phyloP scores from a whole-genome alignment of 2,113 vertebrate genomes.

The Platysteira castanea region DNA sequence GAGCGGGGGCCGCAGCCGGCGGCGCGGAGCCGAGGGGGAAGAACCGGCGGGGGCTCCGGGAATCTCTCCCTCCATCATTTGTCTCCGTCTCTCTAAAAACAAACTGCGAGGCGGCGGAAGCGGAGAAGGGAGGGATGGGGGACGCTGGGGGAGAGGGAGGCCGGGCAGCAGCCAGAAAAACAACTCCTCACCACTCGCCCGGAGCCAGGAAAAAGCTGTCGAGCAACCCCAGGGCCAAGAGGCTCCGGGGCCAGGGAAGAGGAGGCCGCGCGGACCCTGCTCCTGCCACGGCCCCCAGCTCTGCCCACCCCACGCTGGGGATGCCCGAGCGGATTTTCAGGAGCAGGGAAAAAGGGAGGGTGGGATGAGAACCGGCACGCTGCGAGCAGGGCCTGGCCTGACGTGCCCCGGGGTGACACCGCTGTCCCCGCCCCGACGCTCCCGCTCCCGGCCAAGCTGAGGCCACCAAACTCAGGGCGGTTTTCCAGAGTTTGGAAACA shows the following conservation, averaged over 20 bases:
- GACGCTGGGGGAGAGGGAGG: background rate
- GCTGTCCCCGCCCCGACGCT: accelerated
- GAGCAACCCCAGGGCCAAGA: constrained; percentile 8
- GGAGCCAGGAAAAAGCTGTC: constrained; percentile 39
- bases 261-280: background rate
- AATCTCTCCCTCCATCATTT: background rate
- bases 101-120: background rate
- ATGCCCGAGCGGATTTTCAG: accelerated
- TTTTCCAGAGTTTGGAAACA: background rate
- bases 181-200: background rate
- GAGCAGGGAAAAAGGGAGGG: background rate
- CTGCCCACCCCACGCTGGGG: background rate
- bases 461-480: background rate
- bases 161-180: constrained; percentile 3
- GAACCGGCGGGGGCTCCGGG: background rate
- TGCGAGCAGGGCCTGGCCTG: background rate
- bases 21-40: background rate
- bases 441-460: background rate
- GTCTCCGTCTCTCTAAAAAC: background rate
- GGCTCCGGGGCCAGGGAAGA: background rate
- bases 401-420: accelerated
- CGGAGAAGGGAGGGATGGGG: background rate
- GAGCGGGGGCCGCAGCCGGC: background rate
- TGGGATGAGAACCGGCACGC: background rate
- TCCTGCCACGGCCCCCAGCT: background rate